Evolutionary conservation across 2,113 vertebrate genomes (phyloP).

Genomic region (Syngnathoides biaculeatus): DNA sequence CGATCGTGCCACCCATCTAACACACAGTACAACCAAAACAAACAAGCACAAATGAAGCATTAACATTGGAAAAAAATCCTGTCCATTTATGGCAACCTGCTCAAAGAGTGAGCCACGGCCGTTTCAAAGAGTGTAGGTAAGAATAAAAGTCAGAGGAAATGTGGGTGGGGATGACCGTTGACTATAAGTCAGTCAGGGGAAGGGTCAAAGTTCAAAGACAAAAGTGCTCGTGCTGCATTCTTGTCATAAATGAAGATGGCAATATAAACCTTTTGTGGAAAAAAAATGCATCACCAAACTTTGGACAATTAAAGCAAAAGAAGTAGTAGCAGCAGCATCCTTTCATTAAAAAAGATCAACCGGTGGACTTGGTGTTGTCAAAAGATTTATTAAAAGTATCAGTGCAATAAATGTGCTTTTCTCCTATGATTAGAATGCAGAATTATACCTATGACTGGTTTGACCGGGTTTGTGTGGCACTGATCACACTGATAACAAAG

Average conservation of each 20-base stretch:
- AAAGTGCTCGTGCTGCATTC: conserved; percentile 23
- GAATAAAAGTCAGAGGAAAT: neutral
- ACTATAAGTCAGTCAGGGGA: conserved; percentile 31
- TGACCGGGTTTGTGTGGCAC: conserved; percentile 27
- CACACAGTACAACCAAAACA: neutral
- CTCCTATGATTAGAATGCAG: conserved; percentile 36
- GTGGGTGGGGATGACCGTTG: conserved; percentile 37
- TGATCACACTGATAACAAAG: conserved; percentile 24
- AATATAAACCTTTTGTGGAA: neutral
- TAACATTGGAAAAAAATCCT: conserved; percentile 28
- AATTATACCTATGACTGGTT: conserved; percentile 32
- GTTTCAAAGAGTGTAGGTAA: conserved; percentile 10
- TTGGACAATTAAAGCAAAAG: neutral
- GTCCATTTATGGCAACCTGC: conserved; percentile 46
- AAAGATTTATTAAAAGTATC: conserved; percentile 9
- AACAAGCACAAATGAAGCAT: conserved; percentile 8
- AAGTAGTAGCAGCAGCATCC: conserved; percentile 3
- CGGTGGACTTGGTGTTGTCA: neutral
- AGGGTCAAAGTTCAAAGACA: conserved; percentile 32
- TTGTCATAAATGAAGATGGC: neutral
- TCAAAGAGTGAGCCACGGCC: conserved; percentile 48
- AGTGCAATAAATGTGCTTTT: conserved; percentile 6
- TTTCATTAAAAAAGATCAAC: neutral
- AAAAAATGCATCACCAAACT: neutral
- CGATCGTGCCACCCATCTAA: too few species aligned